Evolutionary conservation across 2,888 invertebrate genomes (phyloP).

Genomic region (Myopa tessellatipennis): DNA sequence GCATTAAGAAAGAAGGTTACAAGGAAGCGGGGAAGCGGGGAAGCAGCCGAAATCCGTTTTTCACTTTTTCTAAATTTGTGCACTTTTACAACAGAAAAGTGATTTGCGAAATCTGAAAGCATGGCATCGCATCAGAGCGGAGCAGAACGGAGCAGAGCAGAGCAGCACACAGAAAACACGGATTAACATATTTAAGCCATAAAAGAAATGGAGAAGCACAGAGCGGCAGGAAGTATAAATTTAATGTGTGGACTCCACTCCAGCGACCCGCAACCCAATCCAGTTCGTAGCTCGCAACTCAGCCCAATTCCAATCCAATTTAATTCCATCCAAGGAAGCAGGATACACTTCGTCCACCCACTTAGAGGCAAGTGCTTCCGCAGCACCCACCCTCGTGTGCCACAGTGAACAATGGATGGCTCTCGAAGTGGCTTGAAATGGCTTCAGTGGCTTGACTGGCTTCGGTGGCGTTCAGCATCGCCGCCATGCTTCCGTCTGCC

Average conservation of each 20-base stretch:
- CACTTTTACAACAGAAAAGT: conserved; percentile 19
- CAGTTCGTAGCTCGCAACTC: conserved; percentile 32
- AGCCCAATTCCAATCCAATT: not conserved
- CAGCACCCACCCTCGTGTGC: not conserved
- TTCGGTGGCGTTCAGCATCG: not conserved
- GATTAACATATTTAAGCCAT: conserved; percentile 50
- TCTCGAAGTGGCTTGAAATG: conserved; percentile 24
- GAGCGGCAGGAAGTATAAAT: conserved; percentile 29
- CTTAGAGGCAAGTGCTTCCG: not conserved
- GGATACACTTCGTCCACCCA: not conserved
- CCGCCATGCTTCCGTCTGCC: not conserved
- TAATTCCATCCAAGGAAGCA: not conserved
- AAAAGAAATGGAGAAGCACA: conserved; percentile 48
- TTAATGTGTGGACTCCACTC: not conserved
- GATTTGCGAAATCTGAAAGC: conserved; percentile 34
- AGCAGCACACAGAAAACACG: conserved; percentile 26
- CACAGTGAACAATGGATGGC: conserved; percentile 24
- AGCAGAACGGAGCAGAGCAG: not conserved
- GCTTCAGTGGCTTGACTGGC: conserved; percentile 7
- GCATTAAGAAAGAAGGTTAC: conserved; percentile 1
- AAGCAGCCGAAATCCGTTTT: conserved; percentile 10
- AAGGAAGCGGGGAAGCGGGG: too few species aligned
- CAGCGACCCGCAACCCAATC: not conserved
- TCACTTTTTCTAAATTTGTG: conserved; percentile 9
- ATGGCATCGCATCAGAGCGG: conserved; percentile 4